Conservation (phyloP, 2,888 invertebrate species). For the Endotricha flammealis region DNA sequence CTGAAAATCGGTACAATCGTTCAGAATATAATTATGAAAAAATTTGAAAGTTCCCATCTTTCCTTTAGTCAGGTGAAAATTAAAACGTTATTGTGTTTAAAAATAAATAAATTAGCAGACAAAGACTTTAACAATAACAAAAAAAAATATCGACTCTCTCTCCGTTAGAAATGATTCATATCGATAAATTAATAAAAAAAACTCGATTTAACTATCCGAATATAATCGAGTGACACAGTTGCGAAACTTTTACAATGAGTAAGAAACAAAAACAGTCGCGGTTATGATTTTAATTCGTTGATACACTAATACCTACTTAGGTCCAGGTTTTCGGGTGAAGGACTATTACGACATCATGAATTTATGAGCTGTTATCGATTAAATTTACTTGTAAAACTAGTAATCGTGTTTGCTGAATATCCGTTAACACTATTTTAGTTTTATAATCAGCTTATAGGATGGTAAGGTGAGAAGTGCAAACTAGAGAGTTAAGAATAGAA, state of each 20-base stretch:
- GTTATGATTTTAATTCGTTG: constrained; percentile 13
- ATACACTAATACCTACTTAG: constrained; percentile 1
- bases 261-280: constrained; percentile 14
- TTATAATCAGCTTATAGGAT: no score
- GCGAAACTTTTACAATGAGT: constrained; percentile 10
- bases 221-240: constrained; percentile 15
- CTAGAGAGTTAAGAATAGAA: no score
- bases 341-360: constrained; percentile 6
- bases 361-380: constrained; percentile 7
- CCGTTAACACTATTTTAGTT: background rate
- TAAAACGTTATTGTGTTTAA: no score
- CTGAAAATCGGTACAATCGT: no score
- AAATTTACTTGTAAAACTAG: background rate
- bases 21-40: no score
- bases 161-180: background rate
- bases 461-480: no score
- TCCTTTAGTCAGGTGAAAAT: no score
- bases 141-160: no score
- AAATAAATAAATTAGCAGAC: no score
- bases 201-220: constrained; percentile 3
- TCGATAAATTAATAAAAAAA: background rate
- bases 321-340: constrained; percentile 10
- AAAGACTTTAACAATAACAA: no score
- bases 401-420: background rate
- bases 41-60: no score